Evolutionary conservation across 2,888 invertebrate genomes (phyloP), one percentile per base, ranked within the genome.

Genomic region (Eucriotettix oculatus): DNA sequence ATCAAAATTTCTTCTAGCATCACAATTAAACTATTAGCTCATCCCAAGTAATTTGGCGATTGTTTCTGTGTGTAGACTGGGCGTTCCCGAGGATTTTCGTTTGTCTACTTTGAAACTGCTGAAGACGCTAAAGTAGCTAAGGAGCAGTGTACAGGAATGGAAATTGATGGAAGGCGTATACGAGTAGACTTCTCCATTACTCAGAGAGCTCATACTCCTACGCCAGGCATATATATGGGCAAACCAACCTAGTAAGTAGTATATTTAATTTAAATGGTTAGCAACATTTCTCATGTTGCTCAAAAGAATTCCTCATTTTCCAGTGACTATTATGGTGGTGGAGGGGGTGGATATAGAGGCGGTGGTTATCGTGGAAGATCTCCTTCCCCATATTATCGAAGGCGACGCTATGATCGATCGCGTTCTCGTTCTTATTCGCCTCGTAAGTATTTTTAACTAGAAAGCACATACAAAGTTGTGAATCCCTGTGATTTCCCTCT

Each of bases 201-300:
- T 53, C 87, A 93, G 75, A 81, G 96, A 62, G 92, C 97, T 11
- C 97, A 97, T 73, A 95, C 96, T 1, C 97, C 97, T 12, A 98
- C 97, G 9, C 97, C 97, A 10, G 97, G 97, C 60, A 88, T 96
- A 67, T 97, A 97, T 71, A 92, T 95, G 87, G 97, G 97, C 57
- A 90, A 89, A 74, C 90, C 93, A 1, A 91, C 93, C 40, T 79
- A 80, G 84, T 85, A 72, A 79, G 83, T 77, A n/a, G n/a, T 65
- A 42, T 55, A 55, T 16, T 11, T 55, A 10, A 12, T 9, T 41
- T 55, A 40, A 55, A 16, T 41, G 29, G n/a, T 53, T 53, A 5
- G 7, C 14, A 1, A 16, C 9, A 3, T 5, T 12, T 12, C 48
- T 48, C 2, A 48, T n/a, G 9, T 48, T 48, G 1, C 16, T 5